These are phyloP conservation scores for Amblyjoppa proteus DNA, from an alignment of 2,888 invertebrate genomes.

Conservation along the genomic window DNA sequence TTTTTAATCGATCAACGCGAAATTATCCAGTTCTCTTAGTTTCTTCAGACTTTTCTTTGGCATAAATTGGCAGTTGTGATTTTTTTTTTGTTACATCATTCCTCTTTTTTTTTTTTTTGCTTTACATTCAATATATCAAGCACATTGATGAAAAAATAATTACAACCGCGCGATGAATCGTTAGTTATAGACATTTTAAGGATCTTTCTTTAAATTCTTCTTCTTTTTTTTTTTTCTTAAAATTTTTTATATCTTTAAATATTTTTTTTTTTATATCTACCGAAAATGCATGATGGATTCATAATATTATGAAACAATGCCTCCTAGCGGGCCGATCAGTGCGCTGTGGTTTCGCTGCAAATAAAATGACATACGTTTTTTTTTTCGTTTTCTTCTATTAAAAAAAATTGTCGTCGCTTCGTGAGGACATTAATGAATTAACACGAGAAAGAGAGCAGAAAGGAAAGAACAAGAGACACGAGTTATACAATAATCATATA, in stretches of 20 bases:
- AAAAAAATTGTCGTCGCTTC: conserved; percentile 17
- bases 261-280: conserved; percentile 61
- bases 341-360: conserved; percentile 84
- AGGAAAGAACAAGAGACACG: conserved; percentile 20
- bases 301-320: conserved; percentile 78
- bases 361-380: conserved; percentile 76
- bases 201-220: conserved; percentile 5
- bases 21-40: conserved; percentile 1
- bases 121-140: conserved; percentile 72
- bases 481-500: conserved; percentile 20
- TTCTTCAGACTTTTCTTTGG: conserved; percentile 72
- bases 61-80: conserved; percentile 79
- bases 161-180: conserved; percentile 73
- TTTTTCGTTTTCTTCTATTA: conserved; percentile 41
- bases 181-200: conserved; percentile 62
- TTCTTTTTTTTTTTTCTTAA: conserved; percentile 20
- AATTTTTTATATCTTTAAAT: conserved; percentile 35
- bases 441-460: conserved; percentile 42
- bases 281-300: conserved; percentile 80
- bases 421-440: conserved; percentile 41
- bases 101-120: conserved; percentile 69
- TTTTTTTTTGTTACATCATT: conserved; percentile 70
- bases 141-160: conserved; percentile 75
- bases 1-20: conserved; percentile 8
- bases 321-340: conserved; percentile 83